Conservation (phyloP, 53 echinoderm and acorn worm species). For the Echinarachnius parma region DNA sequence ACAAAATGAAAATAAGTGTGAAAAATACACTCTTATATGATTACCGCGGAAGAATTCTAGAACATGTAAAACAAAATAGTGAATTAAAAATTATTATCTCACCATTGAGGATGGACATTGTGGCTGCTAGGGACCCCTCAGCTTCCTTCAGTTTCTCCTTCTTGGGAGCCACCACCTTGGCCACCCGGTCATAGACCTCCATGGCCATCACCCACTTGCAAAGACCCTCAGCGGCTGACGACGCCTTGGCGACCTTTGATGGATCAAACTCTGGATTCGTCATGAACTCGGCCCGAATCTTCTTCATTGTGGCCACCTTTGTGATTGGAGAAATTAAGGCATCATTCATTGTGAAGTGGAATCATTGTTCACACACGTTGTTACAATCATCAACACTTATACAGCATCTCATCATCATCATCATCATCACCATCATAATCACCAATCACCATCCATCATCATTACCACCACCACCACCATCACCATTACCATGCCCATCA, state of each 20-base stretch:
- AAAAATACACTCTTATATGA: no score
- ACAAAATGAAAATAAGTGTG: no score
- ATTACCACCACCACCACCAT: no score
- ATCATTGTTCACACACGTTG: no score
- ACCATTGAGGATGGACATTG: conserved; percentile 96
- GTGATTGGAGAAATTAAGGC: neutral
- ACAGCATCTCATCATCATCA: no score
- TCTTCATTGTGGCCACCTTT: conserved; percentile 85
- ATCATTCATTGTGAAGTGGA: no score
- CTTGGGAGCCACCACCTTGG: conserved; percentile 99
- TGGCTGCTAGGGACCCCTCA: conserved; percentile 75
- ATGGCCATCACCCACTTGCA: conserved; percentile 82
- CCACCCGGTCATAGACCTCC: conserved; percentile 98
- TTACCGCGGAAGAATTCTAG: no score
- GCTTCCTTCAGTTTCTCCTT: conserved; percentile 96
- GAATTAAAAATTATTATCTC: neutral
- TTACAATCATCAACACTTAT: no score
- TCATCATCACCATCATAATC: no score
- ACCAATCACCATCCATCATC: no score
- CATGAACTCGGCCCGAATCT: conserved; percentile 85
- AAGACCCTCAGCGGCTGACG: conserved; percentile 91
- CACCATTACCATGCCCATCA: no score
- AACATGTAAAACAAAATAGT: no score
- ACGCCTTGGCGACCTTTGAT: conserved; percentile 89
- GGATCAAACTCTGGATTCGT: conserved; percentile 98